phyloP scores from a whole-genome alignment of 2,797 vertebrate species.

The Danio kyathit region DNA sequence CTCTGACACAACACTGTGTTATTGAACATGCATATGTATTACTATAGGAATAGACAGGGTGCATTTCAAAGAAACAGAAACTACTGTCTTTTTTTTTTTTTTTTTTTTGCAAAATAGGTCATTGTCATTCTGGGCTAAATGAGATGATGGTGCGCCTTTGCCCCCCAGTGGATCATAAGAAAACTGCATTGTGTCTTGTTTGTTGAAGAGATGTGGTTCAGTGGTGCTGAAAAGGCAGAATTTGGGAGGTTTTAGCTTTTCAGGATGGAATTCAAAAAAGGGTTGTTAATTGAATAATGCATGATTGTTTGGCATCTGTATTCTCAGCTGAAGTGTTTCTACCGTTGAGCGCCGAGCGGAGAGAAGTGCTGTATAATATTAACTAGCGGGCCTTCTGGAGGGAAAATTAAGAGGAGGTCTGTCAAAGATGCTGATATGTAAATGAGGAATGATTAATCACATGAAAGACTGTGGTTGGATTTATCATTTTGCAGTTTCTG shows the following conservation, averaged over 20 bases:
- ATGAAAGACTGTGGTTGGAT: background rate
- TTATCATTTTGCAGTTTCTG: background rate
- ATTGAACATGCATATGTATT: constrained; percentile 72
- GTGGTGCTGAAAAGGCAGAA: constrained; percentile 23
- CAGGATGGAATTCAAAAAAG: background rate
- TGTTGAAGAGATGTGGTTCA: background rate
- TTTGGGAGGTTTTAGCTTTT: background rate
- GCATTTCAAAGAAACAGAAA: constrained; percentile 74
- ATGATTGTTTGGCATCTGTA: constrained; percentile 6
- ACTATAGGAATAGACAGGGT: constrained; percentile 70
- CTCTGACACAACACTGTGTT: constrained; percentile 36
- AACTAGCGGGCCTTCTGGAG: background rate
- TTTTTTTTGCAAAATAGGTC: constrained; percentile 81
- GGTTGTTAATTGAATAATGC: constrained; percentile 27
- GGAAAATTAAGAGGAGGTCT: background rate
- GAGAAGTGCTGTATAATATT: background rate
- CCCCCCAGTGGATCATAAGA: constrained; percentile 80
- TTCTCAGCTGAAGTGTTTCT: background rate
- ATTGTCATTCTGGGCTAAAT: constrained; percentile 66
- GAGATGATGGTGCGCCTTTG: constrained; percentile 80
- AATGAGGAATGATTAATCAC: background rate
- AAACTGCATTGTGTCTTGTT: constrained; percentile 61
- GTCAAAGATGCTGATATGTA: constrained; percentile 9
- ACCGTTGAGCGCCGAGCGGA: constrained; percentile 5
- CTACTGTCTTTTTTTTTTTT: constrained; percentile 69